Base-by-base conservation (phyloP, 1,140 invertebrate genomes). In the Drosophila murphyi region DNA sequence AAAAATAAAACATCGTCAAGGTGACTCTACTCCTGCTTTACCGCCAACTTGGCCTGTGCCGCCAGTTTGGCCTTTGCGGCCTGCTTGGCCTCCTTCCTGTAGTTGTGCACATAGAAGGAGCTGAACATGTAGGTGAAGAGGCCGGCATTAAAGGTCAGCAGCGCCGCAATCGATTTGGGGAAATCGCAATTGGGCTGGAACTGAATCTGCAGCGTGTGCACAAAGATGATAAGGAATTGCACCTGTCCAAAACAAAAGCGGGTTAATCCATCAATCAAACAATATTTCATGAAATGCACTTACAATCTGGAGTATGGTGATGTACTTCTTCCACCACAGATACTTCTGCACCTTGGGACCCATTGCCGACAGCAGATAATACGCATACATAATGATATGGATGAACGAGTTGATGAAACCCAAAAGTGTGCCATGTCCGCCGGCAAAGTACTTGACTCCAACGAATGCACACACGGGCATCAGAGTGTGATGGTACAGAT, bases 311-410 rank as follows among this genome's bases (percentile, higher is more conserved):
- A 98, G 93, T 28, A 94, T 94, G 0, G 97, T 98, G 6, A 98
- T 94, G 87, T 98, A 96, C 86, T 95, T 97, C 92, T 98, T 98
- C 97, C 97, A 98, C 97, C 97, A 98, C 3, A 98, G 93, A 91
- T 97, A 97, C 85, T 97, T 96, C 90, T 97, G 96, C 90, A 97
- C 95, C 29, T 95, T 93, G 1, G 97, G 97, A 31, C 97, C 97
- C 71, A 97, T 93, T 0, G 97, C 96, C 0, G 97, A 94, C 1
- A 98, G 93, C 82, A 97, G 93, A 83, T 98, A 98, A 90, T 98
- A 98, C 0, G 94, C 93, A 86, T 98, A 98, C 97, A 98, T 97
- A 32, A 97, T 93, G 6, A 96, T 96, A 93, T 93, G 94, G 2
- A 97, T 95, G 65, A 94, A 95, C 72, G 96, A 95, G 92, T 98